Evolutionary conservation across 1,140 invertebrate species (phyloP).

Genomic region (Ceratina australensis): DNA sequence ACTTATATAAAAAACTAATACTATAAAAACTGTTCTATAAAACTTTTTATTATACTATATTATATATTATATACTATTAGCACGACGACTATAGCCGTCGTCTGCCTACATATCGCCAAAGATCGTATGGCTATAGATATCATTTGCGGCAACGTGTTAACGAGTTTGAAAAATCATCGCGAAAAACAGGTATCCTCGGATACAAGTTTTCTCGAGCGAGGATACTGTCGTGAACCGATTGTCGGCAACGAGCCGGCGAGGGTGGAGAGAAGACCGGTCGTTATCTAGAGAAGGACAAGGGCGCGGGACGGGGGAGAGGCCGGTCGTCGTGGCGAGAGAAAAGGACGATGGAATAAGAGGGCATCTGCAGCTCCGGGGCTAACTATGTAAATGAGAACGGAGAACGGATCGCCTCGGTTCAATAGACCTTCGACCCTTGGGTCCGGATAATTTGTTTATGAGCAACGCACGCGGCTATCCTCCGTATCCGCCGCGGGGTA

Average conservation of each 20-base stretch:
- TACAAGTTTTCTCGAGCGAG: slow-evolving; percentile 7
- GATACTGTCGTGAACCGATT: slow-evolving; percentile 37
- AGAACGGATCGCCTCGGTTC: slow-evolving; percentile 77
- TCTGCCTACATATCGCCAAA: no score
- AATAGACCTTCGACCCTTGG: slow-evolving; percentile 80
- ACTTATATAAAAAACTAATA: no score
- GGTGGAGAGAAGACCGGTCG: slow-evolving; percentile 22
- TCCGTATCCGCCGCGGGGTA: slow-evolving; percentile 69
- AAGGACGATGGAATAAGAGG: slow-evolving; percentile 44
- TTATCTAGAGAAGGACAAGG: slow-evolving; percentile 37
- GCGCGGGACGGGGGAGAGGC: slow-evolving; percentile 10
- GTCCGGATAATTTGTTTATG: slow-evolving; percentile 80
- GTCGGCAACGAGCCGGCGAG: slow-evolving; percentile 39
- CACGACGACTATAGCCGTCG: no score
- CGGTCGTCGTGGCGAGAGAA: slow-evolving; percentile 34
- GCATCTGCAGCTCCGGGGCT: slow-evolving; percentile 71
- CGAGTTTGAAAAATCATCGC: no score
- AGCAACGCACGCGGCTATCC: slow-evolving; percentile 76
- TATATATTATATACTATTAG: no score
- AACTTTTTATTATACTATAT: no score
- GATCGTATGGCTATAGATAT: no score
- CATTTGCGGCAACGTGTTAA: no score
- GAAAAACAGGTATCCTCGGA: no score
- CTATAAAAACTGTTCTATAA: no score
- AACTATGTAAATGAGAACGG: slow-evolving; percentile 78